Base-by-base conservation (phyloP, 2,888 invertebrate genomes). In the Harpalus rufipes region DNA sequence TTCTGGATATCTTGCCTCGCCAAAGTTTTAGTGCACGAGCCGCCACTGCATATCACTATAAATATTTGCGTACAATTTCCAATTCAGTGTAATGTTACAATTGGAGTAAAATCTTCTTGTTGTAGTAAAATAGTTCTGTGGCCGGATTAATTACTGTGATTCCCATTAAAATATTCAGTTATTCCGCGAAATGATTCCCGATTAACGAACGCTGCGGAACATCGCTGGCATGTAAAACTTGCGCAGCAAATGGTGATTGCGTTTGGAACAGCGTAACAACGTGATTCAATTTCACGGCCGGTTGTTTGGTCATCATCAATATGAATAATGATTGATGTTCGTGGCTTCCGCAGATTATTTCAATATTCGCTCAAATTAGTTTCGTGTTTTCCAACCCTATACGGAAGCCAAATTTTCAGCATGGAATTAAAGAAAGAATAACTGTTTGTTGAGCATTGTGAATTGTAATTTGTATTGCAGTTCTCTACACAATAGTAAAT, bases 301-400 rank as follows among this genome's bases (percentile, higher is more conserved):
- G 65, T 81, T 81, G 81, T 81, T 81, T 44, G 68, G 44, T 65
- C 81, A 65, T 65, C 68, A 68, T 65, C 41, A 81, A 81, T 81
- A 81, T 81, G 81, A 81, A 81, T 81, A 81, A 81, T 81, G 65
- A 81, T 81, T 81, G 81, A 81, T 65, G 81, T 68, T 65, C 61
- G 81, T 14, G 81, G 65, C 65, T 65, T 44, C 41, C 65, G 44
- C 56, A 25, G 81, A 81, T 81, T 68, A 81, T 81, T 81, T 81
- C 68, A 81, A 68, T 81, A 81, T 81, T 80, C 80, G 63, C 39
- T 25, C 61, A 80, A 61, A 80, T 80, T 78, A 41, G 56, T 74
- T 74, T 74, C 74, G 18, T 72, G 44, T 68, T 68, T 51, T 51
- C 44, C 44, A 51, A 51, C 44, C 44, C 44, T 12, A 32, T 32